Evolutionary conservation across 2,888 invertebrate species (phyloP).

Genomic region (Idaea biselata): DNA sequence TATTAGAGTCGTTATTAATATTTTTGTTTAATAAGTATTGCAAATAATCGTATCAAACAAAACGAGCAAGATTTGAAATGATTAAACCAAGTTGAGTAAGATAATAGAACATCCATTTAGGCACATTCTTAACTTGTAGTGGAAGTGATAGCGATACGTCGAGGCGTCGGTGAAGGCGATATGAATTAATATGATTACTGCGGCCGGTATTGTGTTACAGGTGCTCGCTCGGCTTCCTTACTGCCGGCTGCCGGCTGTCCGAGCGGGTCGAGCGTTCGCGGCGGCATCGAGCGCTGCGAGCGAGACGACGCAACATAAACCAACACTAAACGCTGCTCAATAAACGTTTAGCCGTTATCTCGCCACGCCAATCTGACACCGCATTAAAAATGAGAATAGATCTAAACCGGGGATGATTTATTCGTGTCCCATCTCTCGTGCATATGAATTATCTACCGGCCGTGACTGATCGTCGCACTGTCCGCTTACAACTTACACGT

Average conservation of each 20-base stretch:
- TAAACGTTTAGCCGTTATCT: slow-evolving; percentile 44
- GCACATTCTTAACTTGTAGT: slow-evolving; percentile 17
- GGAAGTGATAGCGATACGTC: slow-evolving; percentile 38
- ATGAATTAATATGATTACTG: slow-evolving; percentile 41
- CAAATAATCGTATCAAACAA: too few relatives aligned
- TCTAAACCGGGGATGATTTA: slow-evolving; percentile 48
- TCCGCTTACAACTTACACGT: slow-evolving; percentile 56
- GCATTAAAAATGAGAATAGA: slow-evolving; percentile 46
- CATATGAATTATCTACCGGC: slow-evolving; percentile 54
- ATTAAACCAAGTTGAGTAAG: not conserved
- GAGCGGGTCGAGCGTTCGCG: not conserved
- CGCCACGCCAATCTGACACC: slow-evolving; percentile 47
- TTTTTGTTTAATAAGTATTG: too few relatives aligned
- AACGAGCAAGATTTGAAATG: too few relatives aligned
- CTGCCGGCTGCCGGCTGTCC: slow-evolving; percentile 19
- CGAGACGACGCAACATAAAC: slow-evolving; percentile 1
- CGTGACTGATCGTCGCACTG: slow-evolving; percentile 63
- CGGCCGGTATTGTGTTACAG: slow-evolving; percentile 47
- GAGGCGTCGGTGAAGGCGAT: slow-evolving; percentile 34
- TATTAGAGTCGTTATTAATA: too few relatives aligned
- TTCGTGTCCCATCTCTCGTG: slow-evolving; percentile 43
- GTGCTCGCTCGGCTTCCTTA: slow-evolving; percentile 52
- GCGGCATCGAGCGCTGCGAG: not conserved
- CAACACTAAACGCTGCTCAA: slow-evolving; percentile 22
- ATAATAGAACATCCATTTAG: not conserved